phyloP scores from a whole-genome alignment of 2,113 vertebrate genomes.

The Solea solea region DNA sequence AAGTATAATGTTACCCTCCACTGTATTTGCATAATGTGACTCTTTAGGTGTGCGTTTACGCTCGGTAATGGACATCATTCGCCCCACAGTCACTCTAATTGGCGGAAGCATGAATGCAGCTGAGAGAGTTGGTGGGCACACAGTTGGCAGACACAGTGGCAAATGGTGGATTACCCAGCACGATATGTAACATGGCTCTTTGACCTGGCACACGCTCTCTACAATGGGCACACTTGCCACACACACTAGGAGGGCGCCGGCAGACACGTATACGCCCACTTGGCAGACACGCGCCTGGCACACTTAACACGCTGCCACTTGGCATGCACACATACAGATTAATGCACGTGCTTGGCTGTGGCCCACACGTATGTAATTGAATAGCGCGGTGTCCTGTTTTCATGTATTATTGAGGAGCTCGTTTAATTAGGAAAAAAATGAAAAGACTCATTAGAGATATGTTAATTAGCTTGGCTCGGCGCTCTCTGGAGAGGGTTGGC shows the following conservation, averaged over 20 bases:
- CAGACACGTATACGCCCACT: conserved; percentile 62
- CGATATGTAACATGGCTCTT: conserved; percentile 50
- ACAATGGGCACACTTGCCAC: conserved; percentile 67
- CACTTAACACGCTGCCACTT: conserved; percentile 70
- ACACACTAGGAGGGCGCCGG: conserved; percentile 42
- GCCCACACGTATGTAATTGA: conserved; percentile 80
- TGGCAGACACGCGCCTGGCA: conserved; percentile 67
- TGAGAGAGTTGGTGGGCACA: conserved; percentile 44
- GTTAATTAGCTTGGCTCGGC: conserved; percentile 81
- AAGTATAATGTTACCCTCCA: conserved; percentile 5
- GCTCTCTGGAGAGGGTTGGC: conserved; percentile 74
- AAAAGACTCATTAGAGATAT: conserved; percentile 86
- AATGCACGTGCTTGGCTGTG: conserved; percentile 68
- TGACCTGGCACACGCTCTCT: conserved; percentile 56
- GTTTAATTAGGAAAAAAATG: conserved; percentile 85
- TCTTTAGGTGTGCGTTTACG: conserved; percentile 30
- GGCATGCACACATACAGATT: conserved; percentile 67
- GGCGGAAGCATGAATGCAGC: conserved; percentile 25
- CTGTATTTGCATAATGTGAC: conserved; percentile 14
- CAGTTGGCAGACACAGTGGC: conserved; percentile 58
- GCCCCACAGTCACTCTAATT: conserved; percentile 47
- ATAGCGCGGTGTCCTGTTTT: conserved; percentile 81
- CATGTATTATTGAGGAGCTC: conserved; percentile 84
- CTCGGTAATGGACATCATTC: conserved; percentile 26
- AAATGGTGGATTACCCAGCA: conserved; percentile 68